phyloP scores from a whole-genome alignment of 1,140 invertebrate genomes.

The Leptestheria dahalacensis region DNA sequence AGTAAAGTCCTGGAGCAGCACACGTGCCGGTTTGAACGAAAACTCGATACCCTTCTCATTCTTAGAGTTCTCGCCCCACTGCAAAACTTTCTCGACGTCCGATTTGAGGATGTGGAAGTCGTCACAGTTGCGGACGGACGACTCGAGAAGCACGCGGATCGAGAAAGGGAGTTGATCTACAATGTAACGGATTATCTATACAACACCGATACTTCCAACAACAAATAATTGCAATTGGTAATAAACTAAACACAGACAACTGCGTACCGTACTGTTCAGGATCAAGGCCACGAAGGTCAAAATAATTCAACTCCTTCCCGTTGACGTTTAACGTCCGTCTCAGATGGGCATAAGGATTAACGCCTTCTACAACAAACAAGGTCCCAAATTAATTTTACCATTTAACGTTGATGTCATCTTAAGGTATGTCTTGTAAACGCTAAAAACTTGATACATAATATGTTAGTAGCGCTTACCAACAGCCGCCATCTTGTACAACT shows the following conservation, averaged over 20 bases:
- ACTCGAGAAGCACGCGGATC: conserved; percentile 83
- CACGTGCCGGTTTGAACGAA: conserved; percentile 85
- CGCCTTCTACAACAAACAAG: not conserved
- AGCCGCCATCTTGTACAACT: not conserved
- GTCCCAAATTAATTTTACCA: not conserved
- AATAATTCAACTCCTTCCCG: conserved; percentile 6
- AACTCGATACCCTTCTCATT: conserved; percentile 66
- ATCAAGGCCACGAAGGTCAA: conserved; percentile 5
- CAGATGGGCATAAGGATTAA: conserved; percentile 6
- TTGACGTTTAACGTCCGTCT: conserved; percentile 6
- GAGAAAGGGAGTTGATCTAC: conserved; percentile 63
- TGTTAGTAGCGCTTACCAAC: too few relatives aligned
- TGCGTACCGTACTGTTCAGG: conserved; percentile 5
- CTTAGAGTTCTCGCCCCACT: conserved; percentile 68
- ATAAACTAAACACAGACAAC: not conserved
- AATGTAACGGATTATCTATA: not conserved
- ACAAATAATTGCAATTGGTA: not conserved
- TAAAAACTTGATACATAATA: too few relatives aligned
- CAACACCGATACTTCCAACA: not conserved
- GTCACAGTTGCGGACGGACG: conserved; percentile 90
- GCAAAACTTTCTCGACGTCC: conserved; percentile 82
- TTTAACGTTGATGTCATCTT: not conserved
- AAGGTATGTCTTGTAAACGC: not conserved
- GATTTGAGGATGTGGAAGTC: conserved; percentile 71
- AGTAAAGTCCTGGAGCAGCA: conserved; percentile 90